phyloP scores from a whole-genome alignment of 2,113 vertebrate species.

The Sturnus vulgaris region DNA sequence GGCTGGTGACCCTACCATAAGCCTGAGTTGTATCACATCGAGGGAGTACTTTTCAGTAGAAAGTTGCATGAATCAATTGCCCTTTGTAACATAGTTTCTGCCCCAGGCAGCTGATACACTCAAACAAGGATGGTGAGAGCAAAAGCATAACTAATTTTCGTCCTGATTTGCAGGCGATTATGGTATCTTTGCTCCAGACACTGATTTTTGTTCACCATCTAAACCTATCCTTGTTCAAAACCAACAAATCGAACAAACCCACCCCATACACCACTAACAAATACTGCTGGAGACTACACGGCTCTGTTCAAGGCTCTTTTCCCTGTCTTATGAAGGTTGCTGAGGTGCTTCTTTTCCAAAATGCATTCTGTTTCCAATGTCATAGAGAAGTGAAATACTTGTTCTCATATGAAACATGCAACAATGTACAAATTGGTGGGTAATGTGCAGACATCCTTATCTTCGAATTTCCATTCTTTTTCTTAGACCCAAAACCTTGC shows the following conservation, averaged over 20 bases:
- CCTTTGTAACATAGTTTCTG: neutral
- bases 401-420: neutral
- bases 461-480: slow-evolving; percentile 11
- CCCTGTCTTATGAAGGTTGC: neutral
- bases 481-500: slow-evolving; percentile 14
- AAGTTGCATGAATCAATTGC: neutral
- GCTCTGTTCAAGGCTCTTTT: neutral
- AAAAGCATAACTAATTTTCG: neutral
- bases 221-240: neutral
- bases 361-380: neutral
- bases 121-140: neutral
- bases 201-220: neutral
- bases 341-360: neutral
- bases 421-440: neutral
- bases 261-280: neutral
- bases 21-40: neutral
- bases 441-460: neutral
- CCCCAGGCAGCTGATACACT: neutral
- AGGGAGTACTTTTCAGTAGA: neutral
- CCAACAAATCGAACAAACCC: neutral
- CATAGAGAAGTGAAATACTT: neutral
- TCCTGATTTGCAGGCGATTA: neutral
- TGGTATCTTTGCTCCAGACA: neutral
- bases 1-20: neutral
- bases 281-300: fast-evolving